Evolutionary conservation across 2,888 invertebrate genomes (phyloP).

Genomic region (Apocheima hispidaria): DNA sequence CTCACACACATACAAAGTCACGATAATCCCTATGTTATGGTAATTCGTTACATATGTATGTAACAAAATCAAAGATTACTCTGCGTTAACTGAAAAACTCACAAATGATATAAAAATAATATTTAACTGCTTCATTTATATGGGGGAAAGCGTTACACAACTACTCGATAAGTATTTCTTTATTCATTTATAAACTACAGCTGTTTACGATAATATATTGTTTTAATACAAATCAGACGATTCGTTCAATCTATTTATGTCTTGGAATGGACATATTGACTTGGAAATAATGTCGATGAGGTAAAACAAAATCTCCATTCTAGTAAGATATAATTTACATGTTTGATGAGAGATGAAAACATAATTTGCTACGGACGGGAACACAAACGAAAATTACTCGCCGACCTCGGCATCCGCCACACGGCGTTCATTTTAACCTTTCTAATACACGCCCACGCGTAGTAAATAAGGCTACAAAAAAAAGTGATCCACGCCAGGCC

Average conservation of each 20-base stretch:
- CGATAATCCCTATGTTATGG: slow-evolving; percentile 72
- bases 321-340: slow-evolving; percentile 58
- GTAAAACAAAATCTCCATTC: slow-evolving; percentile 36
- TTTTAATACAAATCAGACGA: slow-evolving; percentile 62
- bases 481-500: background rate
- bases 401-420: slow-evolving; percentile 61
- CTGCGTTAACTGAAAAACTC: slow-evolving; percentile 69
- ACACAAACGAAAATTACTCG: slow-evolving; percentile 66
- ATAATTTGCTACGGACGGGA: slow-evolving; percentile 83
- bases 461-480: slow-evolving; percentile 16
- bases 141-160: slow-evolving; percentile 67
- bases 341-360: slow-evolving; percentile 57
- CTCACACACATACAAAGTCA: slow-evolving; percentile 72
- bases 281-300: slow-evolving; percentile 41
- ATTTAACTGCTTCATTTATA: slow-evolving; percentile 67
- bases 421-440: slow-evolving; percentile 39
- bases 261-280: slow-evolving; percentile 71
- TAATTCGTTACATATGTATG: slow-evolving; percentile 72
- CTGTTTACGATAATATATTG: slow-evolving; percentile 53
- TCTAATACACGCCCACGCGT: slow-evolving; percentile 1
- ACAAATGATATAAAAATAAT: slow-evolving; percentile 69
- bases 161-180: slow-evolving; percentile 64
- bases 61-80: slow-evolving; percentile 59
- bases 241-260: slow-evolving; percentile 64
- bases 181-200: slow-evolving; percentile 61